Evolutionary conservation across 2,888 invertebrate species (phyloP).

Genomic region (Lypha dubia): DNA sequence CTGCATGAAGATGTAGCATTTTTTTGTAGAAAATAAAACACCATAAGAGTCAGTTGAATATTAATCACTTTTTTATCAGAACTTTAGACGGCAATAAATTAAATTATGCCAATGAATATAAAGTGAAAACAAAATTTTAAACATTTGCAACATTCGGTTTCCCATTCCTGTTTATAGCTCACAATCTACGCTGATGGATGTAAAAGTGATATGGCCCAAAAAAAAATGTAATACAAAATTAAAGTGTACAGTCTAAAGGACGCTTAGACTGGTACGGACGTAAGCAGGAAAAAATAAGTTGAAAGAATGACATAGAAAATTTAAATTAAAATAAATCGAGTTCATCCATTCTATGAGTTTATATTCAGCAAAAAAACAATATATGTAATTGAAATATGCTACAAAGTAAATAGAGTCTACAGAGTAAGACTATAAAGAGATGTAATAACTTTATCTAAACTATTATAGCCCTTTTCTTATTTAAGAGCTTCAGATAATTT

Average conservation of each 20-base stretch:
- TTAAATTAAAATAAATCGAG: slow-evolving; percentile 18
- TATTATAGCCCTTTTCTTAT: too few species aligned
- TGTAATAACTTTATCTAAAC: too few species aligned
- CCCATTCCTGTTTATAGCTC: not conserved
- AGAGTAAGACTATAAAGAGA: not conserved
- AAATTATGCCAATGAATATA: not conserved
- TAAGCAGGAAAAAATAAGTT: slow-evolving; percentile 1
- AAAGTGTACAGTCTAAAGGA: not conserved
- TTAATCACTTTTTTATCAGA: too few species aligned
- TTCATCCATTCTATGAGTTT: slow-evolving; percentile 26
- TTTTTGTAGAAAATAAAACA: too few species aligned
- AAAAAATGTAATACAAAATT: not conserved
- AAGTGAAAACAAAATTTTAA: not conserved
- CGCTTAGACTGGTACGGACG: not conserved
- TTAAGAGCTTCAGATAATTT: too few species aligned
- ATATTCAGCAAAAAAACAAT: not conserved
- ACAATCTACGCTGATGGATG: not conserved
- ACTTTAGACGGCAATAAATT: too few species aligned
- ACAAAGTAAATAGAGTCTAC: slow-evolving; percentile 9
- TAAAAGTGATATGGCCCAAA: slow-evolving; percentile 4
- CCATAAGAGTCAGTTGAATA: too few species aligned
- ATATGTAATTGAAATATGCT: slow-evolving; percentile 11
- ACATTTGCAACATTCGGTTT: not conserved
- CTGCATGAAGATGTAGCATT: too few species aligned
- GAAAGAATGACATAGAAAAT: slow-evolving; percentile 16